Conservation (phyloP, 2,888 invertebrate genomes). For the Nephrotoma guestfalica region DNA sequence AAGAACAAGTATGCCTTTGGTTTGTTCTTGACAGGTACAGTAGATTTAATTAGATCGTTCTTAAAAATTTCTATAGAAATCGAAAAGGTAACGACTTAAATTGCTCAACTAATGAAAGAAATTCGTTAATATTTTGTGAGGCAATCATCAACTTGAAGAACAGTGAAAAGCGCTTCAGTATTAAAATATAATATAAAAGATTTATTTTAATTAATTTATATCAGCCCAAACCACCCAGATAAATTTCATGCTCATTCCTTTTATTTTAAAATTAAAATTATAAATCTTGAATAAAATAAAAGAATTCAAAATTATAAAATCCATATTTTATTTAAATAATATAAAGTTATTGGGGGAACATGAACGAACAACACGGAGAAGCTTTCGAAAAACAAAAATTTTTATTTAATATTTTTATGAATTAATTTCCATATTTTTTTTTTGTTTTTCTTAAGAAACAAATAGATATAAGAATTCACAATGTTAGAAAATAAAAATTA, state of each 20-base stretch:
- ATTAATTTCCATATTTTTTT: not conserved
- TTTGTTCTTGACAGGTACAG: too few relatives aligned
- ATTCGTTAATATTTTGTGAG: too few relatives aligned
- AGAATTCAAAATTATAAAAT: not conserved
- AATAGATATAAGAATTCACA: not conserved
- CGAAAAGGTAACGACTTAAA: too few relatives aligned
- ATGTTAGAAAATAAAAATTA: not conserved
- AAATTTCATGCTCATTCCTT: not conserved
- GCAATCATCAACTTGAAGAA: too few relatives aligned
- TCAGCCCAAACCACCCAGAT: not conserved
- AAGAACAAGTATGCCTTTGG: too few relatives aligned
- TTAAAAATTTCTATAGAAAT: too few relatives aligned
- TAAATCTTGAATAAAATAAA: not conserved
- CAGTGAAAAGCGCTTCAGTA: too few relatives aligned
- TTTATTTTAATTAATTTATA: not conserved
- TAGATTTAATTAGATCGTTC: too few relatives aligned
- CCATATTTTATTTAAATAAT: not conserved
- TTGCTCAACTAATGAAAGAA: too few relatives aligned
- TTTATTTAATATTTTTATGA: not conserved
- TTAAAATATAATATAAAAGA: too few relatives aligned
- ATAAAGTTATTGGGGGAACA: not conserved
- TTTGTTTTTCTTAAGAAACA: not conserved
- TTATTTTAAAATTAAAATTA: not conserved
- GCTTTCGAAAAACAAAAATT: not conserved
- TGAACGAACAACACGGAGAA: not conserved